Base-by-base conservation (phyloP, 1,140 invertebrate species). In the Eriosoma lanigerum region DNA sequence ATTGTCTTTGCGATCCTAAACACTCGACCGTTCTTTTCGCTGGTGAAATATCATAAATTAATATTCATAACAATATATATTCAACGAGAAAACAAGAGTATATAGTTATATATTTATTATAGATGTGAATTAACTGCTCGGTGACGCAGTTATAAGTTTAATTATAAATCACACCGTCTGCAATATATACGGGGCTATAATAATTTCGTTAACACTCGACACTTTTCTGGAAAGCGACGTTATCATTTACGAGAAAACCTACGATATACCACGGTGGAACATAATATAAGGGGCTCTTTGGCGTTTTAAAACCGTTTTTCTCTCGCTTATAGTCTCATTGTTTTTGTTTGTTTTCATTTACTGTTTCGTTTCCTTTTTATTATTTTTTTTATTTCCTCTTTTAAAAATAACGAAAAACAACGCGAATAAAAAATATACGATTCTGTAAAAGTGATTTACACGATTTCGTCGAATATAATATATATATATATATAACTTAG, bases 141-240 rank as follows among this genome's bases (percentile, higher is more conserved):
- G 12, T 44, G 64, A 48, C 38, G 64, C 46, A 68, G 44, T 68
- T 48, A 17, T 68, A 68, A 68, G 66, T 68, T 68, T 48, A 68
- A 68, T 68, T 68, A 48, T 68, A 68, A 68, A 68, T 68, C 66
- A 68, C 21, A 8, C 8, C 21, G 21, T 21, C 66, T 9, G 32
- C 32, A 4, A 8, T 38, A 38, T 8, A 38, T 38, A 38, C 3
- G 32, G 64, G 44, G 44, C 6, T 17, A 15, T 68, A 68, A 68
- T 68, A 68, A 68, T 68, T 68, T 68, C 21, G 44, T 68, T 68
- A 68, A 48, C 44, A 21, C 66, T 21, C 66, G 66, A 68, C 66
- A 38, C 32, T 68, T 68, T 26, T 2, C 44, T 48, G 66, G 66
- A 68, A 68, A 21, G 66, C 21, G 44, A 68, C 66, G 66, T 68